phyloP scores from a whole-genome alignment of 2,797 vertebrate genomes.

The Melanotaenia nigrans region DNA sequence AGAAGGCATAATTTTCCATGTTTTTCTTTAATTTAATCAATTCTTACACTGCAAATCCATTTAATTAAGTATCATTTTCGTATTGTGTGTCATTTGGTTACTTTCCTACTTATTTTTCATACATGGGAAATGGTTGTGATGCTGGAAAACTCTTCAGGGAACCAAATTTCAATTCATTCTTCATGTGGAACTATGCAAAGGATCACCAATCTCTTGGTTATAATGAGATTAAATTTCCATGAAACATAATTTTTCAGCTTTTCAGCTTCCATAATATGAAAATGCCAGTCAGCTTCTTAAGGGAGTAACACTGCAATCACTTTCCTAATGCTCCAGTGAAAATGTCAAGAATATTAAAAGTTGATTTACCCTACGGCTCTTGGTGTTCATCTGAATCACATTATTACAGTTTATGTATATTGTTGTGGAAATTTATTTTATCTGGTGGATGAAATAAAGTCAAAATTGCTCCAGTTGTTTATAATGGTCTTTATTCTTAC shows the following conservation, averaged over 20 bases:
- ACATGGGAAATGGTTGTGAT: conserved; percentile 26
- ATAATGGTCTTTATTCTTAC: too few relatives aligned
- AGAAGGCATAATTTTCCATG: background rate
- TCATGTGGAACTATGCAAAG: conserved; percentile 54
- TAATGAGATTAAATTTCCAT: conserved; percentile 60
- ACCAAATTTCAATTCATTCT: conserved; percentile 47
- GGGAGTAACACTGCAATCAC: conserved; percentile 65
- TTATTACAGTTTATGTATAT: conserved; percentile 34
- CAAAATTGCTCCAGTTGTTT: too few relatives aligned
- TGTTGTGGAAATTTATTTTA: too few relatives aligned
- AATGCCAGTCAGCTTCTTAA: conserved; percentile 59
- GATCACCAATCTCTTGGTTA: conserved; percentile 62
- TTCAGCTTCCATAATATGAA: conserved; percentile 52
- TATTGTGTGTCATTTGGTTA: conserved; percentile 1
- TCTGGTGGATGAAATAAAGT: too few relatives aligned
- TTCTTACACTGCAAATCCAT: conserved; percentile 12
- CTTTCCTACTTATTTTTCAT: conserved; percentile 27
- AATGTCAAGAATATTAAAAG: conserved; percentile 65
- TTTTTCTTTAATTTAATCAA: background rate
- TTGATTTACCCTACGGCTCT: conserved; percentile 45
- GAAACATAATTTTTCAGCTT: conserved; percentile 61
- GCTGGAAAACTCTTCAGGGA: conserved; percentile 42
- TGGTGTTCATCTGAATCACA: conserved; percentile 39
- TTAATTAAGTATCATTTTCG: conserved; percentile 23
- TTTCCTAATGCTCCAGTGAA: conserved; percentile 58